Evolutionary conservation across 2,113 vertebrate genomes (phyloP).

Genomic region (Helogale parvula): DNA sequence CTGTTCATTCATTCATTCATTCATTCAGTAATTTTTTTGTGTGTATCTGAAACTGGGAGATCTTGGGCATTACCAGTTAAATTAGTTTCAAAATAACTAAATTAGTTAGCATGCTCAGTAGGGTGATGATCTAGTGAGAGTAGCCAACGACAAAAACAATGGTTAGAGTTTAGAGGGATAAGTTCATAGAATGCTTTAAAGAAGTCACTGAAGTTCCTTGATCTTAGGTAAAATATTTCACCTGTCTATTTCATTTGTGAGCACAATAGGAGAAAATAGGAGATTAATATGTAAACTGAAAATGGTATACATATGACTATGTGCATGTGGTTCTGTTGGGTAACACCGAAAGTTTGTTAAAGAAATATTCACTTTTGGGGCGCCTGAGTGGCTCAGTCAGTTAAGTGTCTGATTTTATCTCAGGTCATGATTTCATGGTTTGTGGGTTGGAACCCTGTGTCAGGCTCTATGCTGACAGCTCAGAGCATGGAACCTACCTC

Average conservation of each 20-base stretch:
- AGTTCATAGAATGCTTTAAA: slow-evolving; percentile 5
- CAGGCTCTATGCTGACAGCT: no score
- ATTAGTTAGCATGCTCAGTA: neutral
- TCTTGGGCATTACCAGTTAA: neutral
- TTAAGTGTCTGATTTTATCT: neutral
- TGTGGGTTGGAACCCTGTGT: no score
- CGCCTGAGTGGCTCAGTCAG: neutral
- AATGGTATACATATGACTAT: neutral
- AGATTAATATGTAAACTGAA: neutral
- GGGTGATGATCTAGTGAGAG: neutral
- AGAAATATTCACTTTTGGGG: neutral
- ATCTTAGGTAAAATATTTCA: neutral
- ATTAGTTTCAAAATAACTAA: neutral
- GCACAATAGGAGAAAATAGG: neutral
- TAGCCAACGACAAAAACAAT: neutral
- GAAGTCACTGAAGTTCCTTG: neutral
- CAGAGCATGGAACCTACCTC: no score
- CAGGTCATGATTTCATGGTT: neutral
- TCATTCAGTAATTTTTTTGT: neutral
- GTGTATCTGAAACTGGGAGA: neutral
- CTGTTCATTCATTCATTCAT: neutral
- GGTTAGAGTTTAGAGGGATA: neutral
- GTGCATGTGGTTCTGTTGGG: neutral
- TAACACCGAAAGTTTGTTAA: neutral
- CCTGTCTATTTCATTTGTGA: neutral